Evolutionary conservation across 2,113 vertebrate genomes (phyloP), one percentile per base, ranked within the genome.

Genomic region (Eulemur rufifrons): DNA sequence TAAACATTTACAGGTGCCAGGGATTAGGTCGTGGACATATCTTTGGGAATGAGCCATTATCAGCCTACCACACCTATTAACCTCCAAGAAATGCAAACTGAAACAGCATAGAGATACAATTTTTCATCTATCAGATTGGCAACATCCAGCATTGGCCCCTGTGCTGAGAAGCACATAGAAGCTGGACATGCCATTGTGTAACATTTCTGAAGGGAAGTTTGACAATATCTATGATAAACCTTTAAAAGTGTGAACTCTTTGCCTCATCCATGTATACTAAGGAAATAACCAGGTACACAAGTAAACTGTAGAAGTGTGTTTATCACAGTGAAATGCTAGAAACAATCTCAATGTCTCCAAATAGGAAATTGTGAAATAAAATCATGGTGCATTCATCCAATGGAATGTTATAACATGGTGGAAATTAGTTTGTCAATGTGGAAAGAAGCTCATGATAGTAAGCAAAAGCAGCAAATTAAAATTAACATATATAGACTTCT

Each of bases 71-170:
- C 85, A 78, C 27, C 84, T 69, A 39, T 63, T 77, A 90, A 42
- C 77, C 68, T 86, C 4, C 6, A 89, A 96, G 95, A 96, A 87
- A 96, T 93, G 74, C 88, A 93, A 59, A 86, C 27, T 27, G 59
- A 89, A 91, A 66, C 27, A 68, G 20, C 84, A 32, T 4, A 54
- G 95, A 94, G 63, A 42, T n/a, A 77, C 3, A 10, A 17, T 86
- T 95, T 97, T 74, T 86, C 64, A 39, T 59, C 91, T 91, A 86
- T 96, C 89, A 80, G 96, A 93, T 91, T 94, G 95, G 96, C 95
- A 94, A 81, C 69, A 66, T 27, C 50, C 34, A 90, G 78, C 50
- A 18, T 23, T 93, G 96, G 80, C 37, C 52, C 39, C 18, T 32
- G 5, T 47, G 15, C 78, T 5, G 11, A 66, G 54, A 83, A 88